Evolutionary conservation across 2,888 invertebrate species (phyloP), one percentile per base, ranked within the genome.

Genomic region (Tinea semifulvella): DNA sequence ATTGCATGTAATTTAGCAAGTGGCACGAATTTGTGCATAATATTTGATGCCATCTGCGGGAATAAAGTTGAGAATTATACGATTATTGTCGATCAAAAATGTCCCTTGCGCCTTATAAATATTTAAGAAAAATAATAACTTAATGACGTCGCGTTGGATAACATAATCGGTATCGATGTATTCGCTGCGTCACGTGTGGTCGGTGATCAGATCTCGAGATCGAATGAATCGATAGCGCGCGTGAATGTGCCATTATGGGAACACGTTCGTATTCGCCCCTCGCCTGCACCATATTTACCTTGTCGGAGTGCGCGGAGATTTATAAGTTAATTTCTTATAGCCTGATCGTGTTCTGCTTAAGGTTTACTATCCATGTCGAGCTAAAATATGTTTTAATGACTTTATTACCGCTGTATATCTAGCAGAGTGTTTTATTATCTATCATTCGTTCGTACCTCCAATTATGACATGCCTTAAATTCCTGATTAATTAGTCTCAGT

Each of bases 141-240:
- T 36, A 36, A 36, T 36, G 36, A 36, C 36, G 18, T 36, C 36
- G 36, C 36, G 18, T 36, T n/a, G 36, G 36, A 40, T 40, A 40
- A 40, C 40, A 42, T 42, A 42, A 26, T 42, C 27, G 47, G 47
- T 50, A 50, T 39, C 39, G 46, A 42, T 53, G 50, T 51, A 55
- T 56, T 56, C 49, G 50, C 50, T 52, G 47, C 58, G 56, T 54
- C 58, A 57, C 58, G 61, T 61, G 61, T 60, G 60, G 60, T 61
- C 58, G 44, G 25, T 22, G 42, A 47, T 18, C 20, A 8, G 20
- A 48, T 53, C 44, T 45, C 13, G 11, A 13, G 56, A 57, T 55
- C 48, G 51, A 48, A 51, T 50, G 48, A 49, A 48, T 48, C 52
- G 58, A 59, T 57, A 60, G 39, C 47, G 53, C 50, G 52, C 52